These are phyloP conservation scores for Mus spretus DNA, from an alignment of 2,797 vertebrate species.

Conservation along the genomic window DNA sequence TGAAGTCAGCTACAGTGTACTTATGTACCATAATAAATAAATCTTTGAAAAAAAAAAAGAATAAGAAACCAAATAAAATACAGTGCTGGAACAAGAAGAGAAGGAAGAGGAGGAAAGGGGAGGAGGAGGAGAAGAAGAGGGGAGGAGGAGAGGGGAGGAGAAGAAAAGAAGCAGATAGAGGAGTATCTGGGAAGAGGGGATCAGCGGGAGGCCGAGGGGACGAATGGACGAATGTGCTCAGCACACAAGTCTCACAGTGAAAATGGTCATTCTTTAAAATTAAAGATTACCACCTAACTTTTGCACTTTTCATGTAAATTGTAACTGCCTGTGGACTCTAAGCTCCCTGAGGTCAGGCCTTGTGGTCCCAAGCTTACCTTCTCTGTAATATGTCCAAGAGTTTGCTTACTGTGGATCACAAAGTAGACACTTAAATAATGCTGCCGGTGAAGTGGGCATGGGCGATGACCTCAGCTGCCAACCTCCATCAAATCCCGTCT, in stretches of 20 bases:
- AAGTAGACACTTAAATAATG: neutral
- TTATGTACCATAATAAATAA: no score
- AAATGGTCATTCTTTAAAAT: neutral
- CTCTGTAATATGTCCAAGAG: neutral
- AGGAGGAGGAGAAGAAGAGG: no score
- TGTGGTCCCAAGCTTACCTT: neutral
- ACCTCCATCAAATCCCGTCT: neutral
- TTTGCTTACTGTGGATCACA: neutral
- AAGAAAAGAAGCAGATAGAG: neutral
- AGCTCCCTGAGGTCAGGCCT: neutral
- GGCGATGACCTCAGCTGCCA: neutral
- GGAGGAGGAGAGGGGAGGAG: neutral
- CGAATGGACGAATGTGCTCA: neutral
- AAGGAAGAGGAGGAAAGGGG: rapidly evolving
- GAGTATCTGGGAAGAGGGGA: neutral
- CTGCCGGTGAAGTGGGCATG: neutral
- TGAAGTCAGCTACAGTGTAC: no score
- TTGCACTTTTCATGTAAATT: neutral
- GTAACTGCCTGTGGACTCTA: constrained; percentile 1
- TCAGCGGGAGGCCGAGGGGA: neutral
- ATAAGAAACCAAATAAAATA: neutral
- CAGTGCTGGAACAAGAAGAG: neutral
- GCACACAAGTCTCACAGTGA: neutral
- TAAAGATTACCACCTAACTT: neutral
- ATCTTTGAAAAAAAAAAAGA: neutral